These are phyloP conservation scores for Cataglyphis livida DNA, from an alignment of 2,888 invertebrate species.

Conservation along the genomic window DNA sequence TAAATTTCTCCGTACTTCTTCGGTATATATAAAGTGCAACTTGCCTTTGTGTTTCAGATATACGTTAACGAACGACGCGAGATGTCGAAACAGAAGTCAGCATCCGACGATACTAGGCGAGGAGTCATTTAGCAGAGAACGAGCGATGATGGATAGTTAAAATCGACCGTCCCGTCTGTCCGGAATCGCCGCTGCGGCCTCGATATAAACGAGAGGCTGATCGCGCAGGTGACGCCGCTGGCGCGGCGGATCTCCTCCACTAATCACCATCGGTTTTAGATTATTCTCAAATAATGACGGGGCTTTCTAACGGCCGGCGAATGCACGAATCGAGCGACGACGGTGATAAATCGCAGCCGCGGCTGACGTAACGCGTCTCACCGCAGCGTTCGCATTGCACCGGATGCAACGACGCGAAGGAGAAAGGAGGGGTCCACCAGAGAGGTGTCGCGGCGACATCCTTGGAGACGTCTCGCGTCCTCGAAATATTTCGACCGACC, in stretches of 20 bases:
- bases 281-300: conserved; percentile 85
- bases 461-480: conserved; percentile 71
- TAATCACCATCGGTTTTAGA: conserved; percentile 86
- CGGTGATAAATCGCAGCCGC: conserved; percentile 78
- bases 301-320: conserved; percentile 74
- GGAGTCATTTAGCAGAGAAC: conserved; percentile 38
- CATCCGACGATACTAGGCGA: conserved; percentile 44
- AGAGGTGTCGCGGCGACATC: conserved; percentile 76
- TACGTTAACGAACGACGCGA: conserved; percentile 16
- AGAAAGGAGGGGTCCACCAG: conserved; percentile 72
- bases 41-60: conserved; percentile 4
- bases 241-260: conserved; percentile 75
- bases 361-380: conserved; percentile 58
- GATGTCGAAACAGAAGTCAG: conserved; percentile 46
- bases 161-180: conserved; percentile 68
- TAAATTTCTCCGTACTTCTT: not conserved
- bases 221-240: conserved; percentile 82
- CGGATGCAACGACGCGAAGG: conserved; percentile 70
- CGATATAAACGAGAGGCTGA: conserved; percentile 78
- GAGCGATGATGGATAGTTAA: conserved; percentile 81
- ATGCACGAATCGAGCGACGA: conserved; percentile 61
- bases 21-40: not conserved
- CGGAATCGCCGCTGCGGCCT: conserved; percentile 50
- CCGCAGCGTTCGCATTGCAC: conserved; percentile 17
- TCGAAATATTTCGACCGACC: conserved; percentile 61